Conservation (phyloP, 2,888 invertebrate genomes). For the Drosophila diplacantha region DNA sequence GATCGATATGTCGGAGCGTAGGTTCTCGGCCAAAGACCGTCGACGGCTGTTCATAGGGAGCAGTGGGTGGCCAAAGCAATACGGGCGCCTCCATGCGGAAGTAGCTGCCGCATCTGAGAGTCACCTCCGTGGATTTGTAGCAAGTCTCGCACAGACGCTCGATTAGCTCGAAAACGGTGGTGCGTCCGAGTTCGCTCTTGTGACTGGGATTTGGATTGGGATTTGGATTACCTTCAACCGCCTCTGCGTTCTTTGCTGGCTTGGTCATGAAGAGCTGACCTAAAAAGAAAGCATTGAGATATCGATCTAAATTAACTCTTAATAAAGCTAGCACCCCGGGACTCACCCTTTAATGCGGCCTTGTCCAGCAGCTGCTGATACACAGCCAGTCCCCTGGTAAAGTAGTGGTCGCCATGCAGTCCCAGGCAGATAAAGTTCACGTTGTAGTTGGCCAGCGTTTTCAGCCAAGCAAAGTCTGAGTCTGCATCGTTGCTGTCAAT, state of each 20-base stretch:
- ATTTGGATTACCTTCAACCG: constrained; percentile 15
- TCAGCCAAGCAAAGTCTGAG: constrained; percentile 81
- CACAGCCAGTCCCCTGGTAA: constrained; percentile 74
- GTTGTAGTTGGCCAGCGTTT: constrained; percentile 89
- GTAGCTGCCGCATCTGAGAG: constrained; percentile 83
- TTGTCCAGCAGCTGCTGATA: constrained; percentile 90
- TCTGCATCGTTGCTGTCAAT: constrained; percentile 61
- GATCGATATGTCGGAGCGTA: constrained; percentile 79
- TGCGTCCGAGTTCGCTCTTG: constrained; percentile 74
- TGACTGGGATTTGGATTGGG: constrained; percentile 47
- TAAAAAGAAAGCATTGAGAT: constrained; percentile 7
- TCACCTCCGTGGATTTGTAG: constrained; percentile 85
- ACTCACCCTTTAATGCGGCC: constrained; percentile 82
- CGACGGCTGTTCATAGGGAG: constrained; percentile 69
- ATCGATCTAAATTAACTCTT: not conserved
- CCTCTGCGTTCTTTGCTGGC: constrained; percentile 49
- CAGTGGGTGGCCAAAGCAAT: constrained; percentile 86
- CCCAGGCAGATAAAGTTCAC: constrained; percentile 86
- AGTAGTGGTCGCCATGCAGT: constrained; percentile 81
- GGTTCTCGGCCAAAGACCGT: constrained; percentile 38
- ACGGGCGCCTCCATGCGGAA: constrained; percentile 84
- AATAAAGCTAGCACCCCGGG: too few relatives aligned
- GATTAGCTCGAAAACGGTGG: constrained; percentile 79
- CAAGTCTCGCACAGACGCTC: constrained; percentile 85
- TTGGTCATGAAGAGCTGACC: constrained; percentile 72